Conservation (phyloP, 2,888 invertebrate genomes). For the Lottia scabra region DNA sequence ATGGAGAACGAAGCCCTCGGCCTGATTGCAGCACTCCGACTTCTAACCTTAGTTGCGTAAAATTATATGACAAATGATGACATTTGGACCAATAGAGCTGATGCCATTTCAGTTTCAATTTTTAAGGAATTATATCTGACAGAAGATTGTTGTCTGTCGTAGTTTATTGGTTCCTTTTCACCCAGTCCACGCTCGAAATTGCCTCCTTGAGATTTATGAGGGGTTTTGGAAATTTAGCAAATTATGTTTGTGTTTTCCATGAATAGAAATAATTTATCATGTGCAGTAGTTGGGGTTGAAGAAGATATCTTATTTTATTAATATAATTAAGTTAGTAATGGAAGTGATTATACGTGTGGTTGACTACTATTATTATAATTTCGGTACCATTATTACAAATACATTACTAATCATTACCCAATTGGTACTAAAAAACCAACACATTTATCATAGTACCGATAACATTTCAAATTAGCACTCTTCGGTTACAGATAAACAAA, state of each 20-base stretch:
- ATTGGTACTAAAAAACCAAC: too few relatives aligned
- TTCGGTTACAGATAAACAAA: too few relatives aligned
- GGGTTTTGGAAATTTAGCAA: neutral
- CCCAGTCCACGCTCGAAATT: slow-evolving; percentile 1
- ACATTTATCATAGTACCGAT: too few relatives aligned
- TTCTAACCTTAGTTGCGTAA: neutral
- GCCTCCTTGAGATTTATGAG: neutral
- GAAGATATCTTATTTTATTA: too few relatives aligned
- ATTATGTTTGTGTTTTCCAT: neutral
- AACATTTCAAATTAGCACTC: too few relatives aligned
- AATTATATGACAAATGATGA: neutral
- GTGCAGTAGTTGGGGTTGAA: neutral
- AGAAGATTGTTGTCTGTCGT: neutral
- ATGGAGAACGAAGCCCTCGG: neutral
- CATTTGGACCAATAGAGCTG: neutral
- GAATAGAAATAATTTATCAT: slow-evolving; percentile 5
- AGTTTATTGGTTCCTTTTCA: neutral
- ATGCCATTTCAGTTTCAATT: slow-evolving; percentile 6
- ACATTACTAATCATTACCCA: too few relatives aligned
- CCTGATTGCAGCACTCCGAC: neutral
- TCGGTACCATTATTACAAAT: too few relatives aligned
- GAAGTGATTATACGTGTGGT: too few relatives aligned
- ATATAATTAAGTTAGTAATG: too few relatives aligned
- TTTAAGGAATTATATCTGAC: slow-evolving; percentile 4
- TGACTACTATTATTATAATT: too few relatives aligned